phyloP scores from a whole-genome alignment of 2,797 vertebrate genomes.

The Acomys russatus region DNA sequence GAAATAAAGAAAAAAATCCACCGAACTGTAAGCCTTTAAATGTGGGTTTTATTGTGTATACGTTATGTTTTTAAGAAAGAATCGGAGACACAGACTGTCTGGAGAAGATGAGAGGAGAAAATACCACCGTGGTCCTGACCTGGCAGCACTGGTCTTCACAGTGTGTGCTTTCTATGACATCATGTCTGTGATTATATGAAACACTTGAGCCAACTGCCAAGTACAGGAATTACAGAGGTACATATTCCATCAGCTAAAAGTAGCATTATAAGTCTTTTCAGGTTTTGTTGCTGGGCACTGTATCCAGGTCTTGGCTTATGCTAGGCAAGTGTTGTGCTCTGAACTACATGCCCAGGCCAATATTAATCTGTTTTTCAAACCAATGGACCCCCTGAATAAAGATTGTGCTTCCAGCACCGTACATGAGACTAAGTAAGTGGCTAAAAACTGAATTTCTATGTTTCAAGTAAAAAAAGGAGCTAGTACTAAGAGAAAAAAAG shows the following conservation, averaged over 20 bases:
- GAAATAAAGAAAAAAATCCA: neutral
- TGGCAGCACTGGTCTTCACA: neutral
- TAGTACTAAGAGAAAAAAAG: too few relatives aligned
- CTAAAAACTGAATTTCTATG: too few relatives aligned
- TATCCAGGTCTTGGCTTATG: neutral
- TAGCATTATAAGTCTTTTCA: neutral
- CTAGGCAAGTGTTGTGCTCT: neutral
- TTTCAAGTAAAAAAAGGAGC: too few relatives aligned
- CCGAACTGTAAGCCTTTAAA: neutral
- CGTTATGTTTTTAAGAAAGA: neutral
- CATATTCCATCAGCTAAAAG: neutral
- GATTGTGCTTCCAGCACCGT: neutral
- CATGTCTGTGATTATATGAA: neutral
- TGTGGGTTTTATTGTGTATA: neutral
- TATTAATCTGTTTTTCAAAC: neutral
- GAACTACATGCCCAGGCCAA: neutral
- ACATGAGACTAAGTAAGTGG: too few relatives aligned
- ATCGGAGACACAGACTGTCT: neutral
- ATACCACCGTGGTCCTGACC: neutral
- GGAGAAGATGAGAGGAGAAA: neutral
- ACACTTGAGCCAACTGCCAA: neutral
- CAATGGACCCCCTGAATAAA: neutral
- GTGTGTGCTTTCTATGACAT: neutral
- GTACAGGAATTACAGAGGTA: neutral
- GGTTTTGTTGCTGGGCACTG: neutral